These are phyloP conservation scores for Agrotis clavis DNA, from an alignment of 2,888 invertebrate species.

Conservation along the genomic window DNA sequence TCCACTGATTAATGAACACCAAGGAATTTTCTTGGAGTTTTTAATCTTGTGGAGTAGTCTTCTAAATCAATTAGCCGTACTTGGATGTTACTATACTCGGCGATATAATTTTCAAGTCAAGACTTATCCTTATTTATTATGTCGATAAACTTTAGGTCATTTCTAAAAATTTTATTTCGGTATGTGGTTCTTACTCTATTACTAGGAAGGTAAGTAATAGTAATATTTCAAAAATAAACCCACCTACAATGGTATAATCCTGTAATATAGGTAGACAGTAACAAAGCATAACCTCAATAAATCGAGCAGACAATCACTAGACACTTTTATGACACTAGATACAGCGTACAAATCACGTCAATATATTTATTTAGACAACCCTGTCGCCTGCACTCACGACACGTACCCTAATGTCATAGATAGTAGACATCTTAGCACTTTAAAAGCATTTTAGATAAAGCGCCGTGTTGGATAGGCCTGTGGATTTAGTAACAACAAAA, in stretches of 20 bases:
- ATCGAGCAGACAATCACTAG: slow-evolving; percentile 78
- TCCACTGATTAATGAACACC: slow-evolving; percentile 89
- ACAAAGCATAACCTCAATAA: slow-evolving; percentile 78
- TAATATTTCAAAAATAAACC: neutral
- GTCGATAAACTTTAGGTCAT: slow-evolving; percentile 27
- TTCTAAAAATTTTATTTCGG: slow-evolving; percentile 18
- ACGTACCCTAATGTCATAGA: slow-evolving; percentile 71
- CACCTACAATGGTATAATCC: neutral
- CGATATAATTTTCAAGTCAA: slow-evolving; percentile 28
- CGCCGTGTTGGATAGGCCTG: slow-evolving; percentile 78
- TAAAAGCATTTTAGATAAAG: slow-evolving; percentile 87
- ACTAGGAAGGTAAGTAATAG: neutral
- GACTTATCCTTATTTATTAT: slow-evolving; percentile 40
- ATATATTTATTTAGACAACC: slow-evolving; percentile 81
- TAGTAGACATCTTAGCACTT: slow-evolving; percentile 81
- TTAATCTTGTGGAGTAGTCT: slow-evolving; percentile 75
- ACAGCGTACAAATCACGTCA: slow-evolving; percentile 82
- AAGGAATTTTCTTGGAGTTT: slow-evolving; percentile 75
- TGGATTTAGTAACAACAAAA: slow-evolving; percentile 87
- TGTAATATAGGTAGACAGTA: slow-evolving; percentile 51
- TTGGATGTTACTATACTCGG: slow-evolving; percentile 24
- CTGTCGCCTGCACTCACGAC: slow-evolving; percentile 64
- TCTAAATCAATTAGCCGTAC: slow-evolving; percentile 46
- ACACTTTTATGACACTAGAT: slow-evolving; percentile 83
- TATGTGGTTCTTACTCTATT: neutral